A percentile compares a stretch with the other conserved stretches of the same genome.
Conservation (phyloP, 53 echinoderm and acorn worm genomes). For the Paelopatides confundens region DNA sequence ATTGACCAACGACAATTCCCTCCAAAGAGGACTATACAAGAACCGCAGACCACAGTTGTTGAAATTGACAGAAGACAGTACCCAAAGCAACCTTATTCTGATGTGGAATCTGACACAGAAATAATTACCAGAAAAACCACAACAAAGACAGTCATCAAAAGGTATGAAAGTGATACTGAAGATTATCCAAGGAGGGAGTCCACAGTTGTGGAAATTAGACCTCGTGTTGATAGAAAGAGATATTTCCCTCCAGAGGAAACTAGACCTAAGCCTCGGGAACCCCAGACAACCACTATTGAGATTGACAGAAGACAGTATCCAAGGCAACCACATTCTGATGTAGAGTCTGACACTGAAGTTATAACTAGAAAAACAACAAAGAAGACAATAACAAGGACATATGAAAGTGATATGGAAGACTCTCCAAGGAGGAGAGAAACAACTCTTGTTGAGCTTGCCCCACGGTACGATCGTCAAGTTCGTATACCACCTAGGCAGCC, state of each 20-base stretch:
- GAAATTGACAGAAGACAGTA: slow-evolving; percentile 69
- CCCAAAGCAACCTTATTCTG: slow-evolving; percentile 67
- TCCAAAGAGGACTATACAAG: slow-evolving; percentile 14
- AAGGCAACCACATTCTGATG: slow-evolving; percentile 61
- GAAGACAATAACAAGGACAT: slow-evolving; percentile 69
- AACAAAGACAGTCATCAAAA: slow-evolving; percentile 69
- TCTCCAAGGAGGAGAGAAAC: slow-evolving; percentile 39
- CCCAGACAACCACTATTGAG: slow-evolving; percentile 19
- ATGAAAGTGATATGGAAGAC: slow-evolving; percentile 67
- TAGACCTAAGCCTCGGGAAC: slow-evolving; percentile 43
- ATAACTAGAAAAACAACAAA: slow-evolving; percentile 67
- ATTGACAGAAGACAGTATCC: slow-evolving; percentile 59
- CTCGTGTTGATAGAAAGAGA: slow-evolving; percentile 57
- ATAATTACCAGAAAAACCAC: slow-evolving; percentile 69
- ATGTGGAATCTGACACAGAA: slow-evolving; percentile 65
- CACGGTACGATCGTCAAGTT: slow-evolving; percentile 21
- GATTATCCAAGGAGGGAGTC: slow-evolving; percentile 42
- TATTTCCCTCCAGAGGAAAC: slow-evolving; percentile 37
- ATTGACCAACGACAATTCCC: slow-evolving; percentile 12
- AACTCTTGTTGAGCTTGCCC: slow-evolving; percentile 36
- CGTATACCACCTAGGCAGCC: slow-evolving; percentile 4
- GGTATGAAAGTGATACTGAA: slow-evolving; percentile 66
- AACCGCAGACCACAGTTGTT: slow-evolving; percentile 73
- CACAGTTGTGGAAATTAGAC: slow-evolving; percentile 60
- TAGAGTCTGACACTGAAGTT: slow-evolving; percentile 62